phyloP scores from a whole-genome alignment of 2,113 vertebrate genomes.

The Pomatostomus ruficeps region DNA sequence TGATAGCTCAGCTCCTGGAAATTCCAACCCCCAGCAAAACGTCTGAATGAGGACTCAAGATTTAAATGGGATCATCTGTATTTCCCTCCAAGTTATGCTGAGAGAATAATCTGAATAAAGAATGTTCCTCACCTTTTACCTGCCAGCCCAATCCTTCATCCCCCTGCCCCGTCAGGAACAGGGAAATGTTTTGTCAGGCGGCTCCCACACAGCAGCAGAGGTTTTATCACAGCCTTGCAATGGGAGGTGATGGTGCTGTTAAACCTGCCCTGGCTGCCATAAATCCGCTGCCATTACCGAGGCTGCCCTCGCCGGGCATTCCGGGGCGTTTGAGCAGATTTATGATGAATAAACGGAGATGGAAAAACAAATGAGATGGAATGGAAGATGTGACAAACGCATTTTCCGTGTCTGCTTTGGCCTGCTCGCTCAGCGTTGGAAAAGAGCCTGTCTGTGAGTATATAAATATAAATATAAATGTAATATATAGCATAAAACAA shows the following conservation, averaged over 20 bases:
- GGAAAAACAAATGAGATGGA: slow-evolving; percentile 31
- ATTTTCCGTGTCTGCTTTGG: background rate
- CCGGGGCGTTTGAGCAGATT: slow-evolving; percentile 2
- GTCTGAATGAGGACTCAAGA: background rate
- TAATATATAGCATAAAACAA: background rate
- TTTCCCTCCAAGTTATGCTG: background rate
- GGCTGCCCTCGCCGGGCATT: slow-evolving; percentile 6
- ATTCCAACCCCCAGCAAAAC: background rate
- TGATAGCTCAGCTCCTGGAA: background rate
- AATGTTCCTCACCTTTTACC: background rate
- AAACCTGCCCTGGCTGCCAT: background rate
- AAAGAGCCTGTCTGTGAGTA: background rate
- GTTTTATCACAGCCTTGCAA: slow-evolving; percentile 19
- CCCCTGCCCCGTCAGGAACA: background rate
- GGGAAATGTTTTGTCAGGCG: slow-evolving; percentile 29
- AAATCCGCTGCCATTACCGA: slow-evolving; percentile 37
- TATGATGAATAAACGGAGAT: slow-evolving; percentile 27
- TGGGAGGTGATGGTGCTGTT: slow-evolving; percentile 4
- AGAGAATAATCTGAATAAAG: background rate
- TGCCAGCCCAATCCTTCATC: background rate
- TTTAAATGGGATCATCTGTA: background rate
- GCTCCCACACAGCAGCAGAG: background rate
- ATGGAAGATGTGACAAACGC: slow-evolving; percentile 2
- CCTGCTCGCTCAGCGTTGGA: background rate
- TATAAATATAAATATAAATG: background rate